Percentiles rank a stretch among this genome's conserved stretches.
Conservation (phyloP, 1,140 invertebrate species). For the Microplitis mediator region DNA sequence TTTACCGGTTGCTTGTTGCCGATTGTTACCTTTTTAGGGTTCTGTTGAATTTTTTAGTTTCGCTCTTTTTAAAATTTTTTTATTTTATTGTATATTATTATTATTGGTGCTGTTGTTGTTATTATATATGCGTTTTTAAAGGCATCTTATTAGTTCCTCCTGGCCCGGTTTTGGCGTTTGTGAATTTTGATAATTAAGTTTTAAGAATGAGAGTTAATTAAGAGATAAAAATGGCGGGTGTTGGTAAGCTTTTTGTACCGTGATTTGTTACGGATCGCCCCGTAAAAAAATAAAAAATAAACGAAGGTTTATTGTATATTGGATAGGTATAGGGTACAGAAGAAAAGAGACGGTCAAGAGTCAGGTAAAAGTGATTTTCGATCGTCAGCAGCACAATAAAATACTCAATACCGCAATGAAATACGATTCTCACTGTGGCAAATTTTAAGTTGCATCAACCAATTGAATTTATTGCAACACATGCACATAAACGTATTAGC, state of each 20-base stretch:
- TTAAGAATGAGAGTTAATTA: slow-evolving; percentile 22
- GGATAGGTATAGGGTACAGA: background rate
- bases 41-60: too few relatives aligned
- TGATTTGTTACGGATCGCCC: slow-evolving; percentile 22
- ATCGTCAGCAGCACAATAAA: background rate
- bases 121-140: too few relatives aligned
- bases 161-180: background rate
- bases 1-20: background rate
- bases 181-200: background rate
- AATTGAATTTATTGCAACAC: too few relatives aligned
- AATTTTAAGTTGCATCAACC: slow-evolving; percentile 14
- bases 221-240: slow-evolving; percentile 27
- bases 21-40: background rate
- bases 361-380: slow-evolving; percentile 13
- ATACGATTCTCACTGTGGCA: background rate
- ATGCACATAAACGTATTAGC: too few relatives aligned
- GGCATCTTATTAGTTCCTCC: too few relatives aligned
- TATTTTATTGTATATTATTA: background rate
- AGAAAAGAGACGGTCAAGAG: background rate
- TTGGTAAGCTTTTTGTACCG: slow-evolving; percentile 8
- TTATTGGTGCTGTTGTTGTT: too few relatives aligned
- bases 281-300: background rate
- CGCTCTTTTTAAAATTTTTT: too few relatives aligned
- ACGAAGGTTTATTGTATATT: background rate
- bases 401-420: background rate